Evolutionary conservation across 2,888 invertebrate species (phyloP).

Genomic region (Hemistola chrysoprasaria): DNA sequence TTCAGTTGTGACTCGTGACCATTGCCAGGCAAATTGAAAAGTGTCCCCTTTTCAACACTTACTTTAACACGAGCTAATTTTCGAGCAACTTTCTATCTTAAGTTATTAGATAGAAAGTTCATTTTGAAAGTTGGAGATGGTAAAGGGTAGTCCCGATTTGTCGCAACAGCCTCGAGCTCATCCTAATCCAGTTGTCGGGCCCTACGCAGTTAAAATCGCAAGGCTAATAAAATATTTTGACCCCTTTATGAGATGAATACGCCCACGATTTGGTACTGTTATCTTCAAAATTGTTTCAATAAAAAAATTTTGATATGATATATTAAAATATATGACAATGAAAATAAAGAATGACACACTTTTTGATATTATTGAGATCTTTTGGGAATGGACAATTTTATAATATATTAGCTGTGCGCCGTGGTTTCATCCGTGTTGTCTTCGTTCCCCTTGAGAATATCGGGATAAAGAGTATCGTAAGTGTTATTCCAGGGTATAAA

Average conservation of each 20-base stretch:
- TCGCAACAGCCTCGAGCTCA: slow-evolving; percentile 51
- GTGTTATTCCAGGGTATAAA: too few species aligned
- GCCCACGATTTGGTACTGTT: slow-evolving; percentile 69
- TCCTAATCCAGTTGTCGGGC: slow-evolving; percentile 75
- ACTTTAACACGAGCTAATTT: slow-evolving; percentile 23
- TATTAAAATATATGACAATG: too few species aligned
- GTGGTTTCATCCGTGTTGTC: too few species aligned
- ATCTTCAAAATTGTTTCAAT: slow-evolving; percentile 1
- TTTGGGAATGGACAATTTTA: too few species aligned
- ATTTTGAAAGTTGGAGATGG: slow-evolving; percentile 4
- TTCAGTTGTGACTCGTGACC: slow-evolving; percentile 51
- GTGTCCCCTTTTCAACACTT: slow-evolving; percentile 25
- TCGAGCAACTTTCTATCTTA: slow-evolving; percentile 27
- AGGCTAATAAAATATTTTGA: slow-evolving; percentile 82
- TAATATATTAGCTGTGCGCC: too few species aligned
- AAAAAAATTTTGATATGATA: not conserved
- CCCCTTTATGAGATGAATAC: slow-evolving; percentile 79
- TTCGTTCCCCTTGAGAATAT: too few species aligned
- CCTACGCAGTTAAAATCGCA: slow-evolving; percentile 78
- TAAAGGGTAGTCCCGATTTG: slow-evolving; percentile 55
- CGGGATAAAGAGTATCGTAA: too few species aligned
- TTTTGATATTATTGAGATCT: too few species aligned
- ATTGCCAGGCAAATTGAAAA: slow-evolving; percentile 45
- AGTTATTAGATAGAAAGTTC: not conserved
- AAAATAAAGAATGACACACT: too few species aligned